These are phyloP conservation scores for Bagarius yarrelli DNA, from an alignment of 2,113 vertebrate species.

Conservation along the genomic window DNA sequence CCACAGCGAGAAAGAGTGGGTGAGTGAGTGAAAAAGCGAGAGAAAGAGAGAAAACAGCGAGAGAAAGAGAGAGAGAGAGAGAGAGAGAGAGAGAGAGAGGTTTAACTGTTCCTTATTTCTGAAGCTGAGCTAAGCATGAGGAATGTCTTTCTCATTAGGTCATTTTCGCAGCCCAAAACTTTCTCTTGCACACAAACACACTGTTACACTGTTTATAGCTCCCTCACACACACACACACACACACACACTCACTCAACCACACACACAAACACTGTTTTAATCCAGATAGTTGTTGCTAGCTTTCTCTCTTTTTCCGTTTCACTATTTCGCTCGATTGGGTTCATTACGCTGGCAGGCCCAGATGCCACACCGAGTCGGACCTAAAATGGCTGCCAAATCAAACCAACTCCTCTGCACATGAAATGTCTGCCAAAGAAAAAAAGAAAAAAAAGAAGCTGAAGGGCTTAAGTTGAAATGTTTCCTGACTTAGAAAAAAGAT, in stretches of 20 bases:
- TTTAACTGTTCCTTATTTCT: conserved; percentile 49
- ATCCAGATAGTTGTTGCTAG: not conserved
- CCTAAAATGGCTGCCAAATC: conserved; percentile 70
- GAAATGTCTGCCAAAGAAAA: conserved; percentile 59
- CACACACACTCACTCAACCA: conserved; percentile 8
- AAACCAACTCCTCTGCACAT: conserved; percentile 52
- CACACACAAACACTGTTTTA: not conserved
- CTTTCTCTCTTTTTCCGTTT: conserved; percentile 31
- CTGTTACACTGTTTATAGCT: conserved; percentile 29
- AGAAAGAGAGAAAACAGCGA: not conserved
- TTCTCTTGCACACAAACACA: conserved; percentile 26
- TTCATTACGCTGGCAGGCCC: conserved; percentile 47
- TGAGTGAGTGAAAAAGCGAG: not conserved
- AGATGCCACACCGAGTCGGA: conserved; percentile 40
- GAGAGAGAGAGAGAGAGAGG: conserved; percentile 9
- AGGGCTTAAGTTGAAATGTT: conserved; percentile 32
- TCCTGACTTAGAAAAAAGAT: conserved; percentile 30
- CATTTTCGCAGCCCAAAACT: conserved; percentile 50
- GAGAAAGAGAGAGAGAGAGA: not conserved
- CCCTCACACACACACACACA: not conserved
- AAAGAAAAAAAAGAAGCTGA: conserved; percentile 8
- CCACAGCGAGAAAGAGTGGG: not conserved
- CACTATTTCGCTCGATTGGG: not conserved
- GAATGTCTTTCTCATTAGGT: conserved; percentile 57
- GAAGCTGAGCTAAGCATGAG: conserved; percentile 45